Evolutionary conservation across 2,888 invertebrate species (phyloP).

Genomic region (Quadriops clusia): DNA sequence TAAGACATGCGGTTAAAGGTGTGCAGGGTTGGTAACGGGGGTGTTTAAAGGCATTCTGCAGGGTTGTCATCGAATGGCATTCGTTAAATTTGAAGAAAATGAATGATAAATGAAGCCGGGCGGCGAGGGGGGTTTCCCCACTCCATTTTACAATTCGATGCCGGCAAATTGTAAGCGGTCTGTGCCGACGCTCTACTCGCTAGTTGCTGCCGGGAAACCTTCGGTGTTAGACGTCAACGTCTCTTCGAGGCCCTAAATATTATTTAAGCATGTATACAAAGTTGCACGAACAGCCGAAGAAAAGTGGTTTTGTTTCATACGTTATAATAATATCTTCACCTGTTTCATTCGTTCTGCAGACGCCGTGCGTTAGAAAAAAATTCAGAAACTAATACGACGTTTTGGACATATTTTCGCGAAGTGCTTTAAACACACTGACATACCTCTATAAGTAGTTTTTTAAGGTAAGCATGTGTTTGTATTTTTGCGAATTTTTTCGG

Average conservation of each 20-base stretch:
- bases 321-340: conserved; percentile 29
- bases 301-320: conserved; percentile 34
- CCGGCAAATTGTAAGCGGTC: too few species aligned
- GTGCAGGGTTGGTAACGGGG: too few species aligned
- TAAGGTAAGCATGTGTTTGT: conserved; percentile 24
- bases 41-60: too few species aligned
- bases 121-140: too few species aligned
- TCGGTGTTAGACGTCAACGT: conserved; percentile 28
- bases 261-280: conserved; percentile 37
- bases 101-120: too few species aligned
- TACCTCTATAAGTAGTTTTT: conserved; percentile 25
- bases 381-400: conserved; percentile 10
- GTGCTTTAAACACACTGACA: conserved; percentile 27
- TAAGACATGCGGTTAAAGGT: too few species aligned
- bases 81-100: too few species aligned
- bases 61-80: too few species aligned
- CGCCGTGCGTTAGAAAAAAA: conserved; percentile 36
- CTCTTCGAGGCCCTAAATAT: conserved; percentile 18
- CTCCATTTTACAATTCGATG: too few species aligned
- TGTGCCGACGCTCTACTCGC: conserved; percentile 2
- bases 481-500: neutral
- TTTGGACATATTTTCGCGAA: conserved; percentile 12
- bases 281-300: conserved; percentile 34
- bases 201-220: conserved; percentile 29
- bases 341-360: conserved; percentile 33